phyloP scores from a whole-genome alignment of 1,140 invertebrate species.

The Oryctes rhinoceros region DNA sequence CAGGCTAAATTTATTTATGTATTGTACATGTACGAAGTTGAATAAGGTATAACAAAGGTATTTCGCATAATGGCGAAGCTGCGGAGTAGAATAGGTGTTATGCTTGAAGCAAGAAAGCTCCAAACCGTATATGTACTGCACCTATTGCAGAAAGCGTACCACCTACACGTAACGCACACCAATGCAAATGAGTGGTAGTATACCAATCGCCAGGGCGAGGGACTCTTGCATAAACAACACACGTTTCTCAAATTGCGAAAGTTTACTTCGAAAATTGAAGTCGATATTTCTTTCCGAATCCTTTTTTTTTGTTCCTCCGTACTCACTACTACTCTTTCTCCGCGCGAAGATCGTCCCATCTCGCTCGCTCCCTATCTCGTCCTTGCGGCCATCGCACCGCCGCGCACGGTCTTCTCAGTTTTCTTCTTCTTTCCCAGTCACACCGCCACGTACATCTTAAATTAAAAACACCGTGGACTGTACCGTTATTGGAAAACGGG shows the following conservation, averaged over 20 bases:
- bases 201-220: constrained; percentile 1
- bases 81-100: no score
- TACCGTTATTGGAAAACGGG: constrained; percentile 47
- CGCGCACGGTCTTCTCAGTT: background rate
- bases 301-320: constrained; percentile 29
- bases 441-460: constrained; percentile 50
- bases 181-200: constrained; percentile 23
- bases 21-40: no score
- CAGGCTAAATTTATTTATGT: no score
- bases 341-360: background rate
- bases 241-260: constrained; percentile 43
- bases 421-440: constrained; percentile 40
- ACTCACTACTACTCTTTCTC: constrained; percentile 24
- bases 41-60: no score
- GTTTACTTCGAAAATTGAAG: constrained; percentile 44
- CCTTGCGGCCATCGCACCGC: constrained; percentile 34
- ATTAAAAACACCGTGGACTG: constrained; percentile 52
- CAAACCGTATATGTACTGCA: no score
- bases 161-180: background rate
- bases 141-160: background rate
- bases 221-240: constrained; percentile 43
- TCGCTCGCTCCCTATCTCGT: background rate
- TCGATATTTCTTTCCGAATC: constrained; percentile 47
- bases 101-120: no score
- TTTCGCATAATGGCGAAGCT: no score